These are phyloP conservation scores for Azemiops feae DNA, from an alignment of 2,113 vertebrate species.

Conservation along the genomic window DNA sequence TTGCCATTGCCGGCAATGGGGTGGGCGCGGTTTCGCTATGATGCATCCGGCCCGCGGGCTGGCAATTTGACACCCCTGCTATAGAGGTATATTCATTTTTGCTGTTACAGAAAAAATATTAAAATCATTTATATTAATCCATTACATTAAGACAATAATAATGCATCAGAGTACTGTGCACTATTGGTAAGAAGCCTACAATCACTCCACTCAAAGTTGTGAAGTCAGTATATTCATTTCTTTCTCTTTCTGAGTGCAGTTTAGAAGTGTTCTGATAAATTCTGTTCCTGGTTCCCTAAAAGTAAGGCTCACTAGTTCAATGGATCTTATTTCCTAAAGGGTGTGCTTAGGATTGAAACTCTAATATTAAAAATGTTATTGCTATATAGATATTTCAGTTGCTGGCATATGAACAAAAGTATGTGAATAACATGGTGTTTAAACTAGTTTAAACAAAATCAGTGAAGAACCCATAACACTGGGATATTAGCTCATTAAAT, in stretches of 20 bases:
- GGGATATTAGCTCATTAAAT: not conserved
- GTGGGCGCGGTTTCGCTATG: too few species aligned
- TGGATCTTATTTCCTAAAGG: not conserved
- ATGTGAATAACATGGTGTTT: not conserved
- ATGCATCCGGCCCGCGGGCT: fast-evolving
- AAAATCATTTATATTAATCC: not conserved
- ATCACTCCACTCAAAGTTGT: not conserved
- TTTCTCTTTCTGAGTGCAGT: not conserved
- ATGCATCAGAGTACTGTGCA: not conserved
- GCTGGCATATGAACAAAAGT: not conserved
- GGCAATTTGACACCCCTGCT: too few species aligned
- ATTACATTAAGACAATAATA: not conserved
- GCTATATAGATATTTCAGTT: fast-evolving
- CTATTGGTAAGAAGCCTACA: not conserved
- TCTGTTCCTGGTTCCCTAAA: not conserved
- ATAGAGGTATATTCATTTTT: not conserved
- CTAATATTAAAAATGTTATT: not conserved
- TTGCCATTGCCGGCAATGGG: too few species aligned
- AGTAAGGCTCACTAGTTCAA: not conserved
- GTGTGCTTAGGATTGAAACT: not conserved
- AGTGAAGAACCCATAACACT: not conserved
- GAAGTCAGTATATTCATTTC: not conserved
- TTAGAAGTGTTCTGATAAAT: not conserved
- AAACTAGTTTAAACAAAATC: not conserved
- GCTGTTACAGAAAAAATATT: not conserved